Evolutionary conservation across 37 sponge, comb jelly and placozoan species (phyloP).

Genomic region (Chondrosia reniformis): DNA sequence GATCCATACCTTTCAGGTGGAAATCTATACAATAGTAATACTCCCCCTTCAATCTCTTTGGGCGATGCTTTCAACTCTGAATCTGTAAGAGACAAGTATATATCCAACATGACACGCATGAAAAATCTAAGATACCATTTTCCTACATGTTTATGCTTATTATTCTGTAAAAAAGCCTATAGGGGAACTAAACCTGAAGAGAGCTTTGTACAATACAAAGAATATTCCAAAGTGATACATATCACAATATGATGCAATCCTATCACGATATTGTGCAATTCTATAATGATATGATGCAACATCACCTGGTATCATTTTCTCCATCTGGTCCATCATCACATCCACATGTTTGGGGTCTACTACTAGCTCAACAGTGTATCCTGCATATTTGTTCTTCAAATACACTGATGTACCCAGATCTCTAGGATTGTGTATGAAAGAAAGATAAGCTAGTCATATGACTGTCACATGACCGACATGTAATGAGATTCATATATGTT

Average conservation of each 20-base stretch:
- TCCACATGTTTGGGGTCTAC: conserved; percentile 22
- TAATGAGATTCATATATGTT: too few species aligned
- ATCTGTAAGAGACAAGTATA: conserved; percentile 17
- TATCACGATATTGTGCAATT: too few species aligned
- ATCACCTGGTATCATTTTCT: conserved; percentile 46
- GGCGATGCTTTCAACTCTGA: conserved; percentile 42
- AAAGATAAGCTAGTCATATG: background rate
- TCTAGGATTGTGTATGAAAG: conserved; percentile 19
- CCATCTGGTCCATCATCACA: conserved; percentile 36
- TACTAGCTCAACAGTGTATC: conserved; percentile 76
- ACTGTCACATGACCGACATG: background rate
- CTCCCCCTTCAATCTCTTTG: conserved; percentile 55
- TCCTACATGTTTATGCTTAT: too few species aligned
- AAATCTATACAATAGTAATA: conserved; percentile 49
- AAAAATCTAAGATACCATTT: too few species aligned
- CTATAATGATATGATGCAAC: background rate
- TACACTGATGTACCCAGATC: conserved; percentile 70
- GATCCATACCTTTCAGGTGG: conserved; percentile 65
- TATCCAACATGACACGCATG: too few species aligned
- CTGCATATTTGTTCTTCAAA: conserved; percentile 81
- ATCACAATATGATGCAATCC: too few species aligned
- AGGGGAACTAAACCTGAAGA: background rate
- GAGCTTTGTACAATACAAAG: too few species aligned
- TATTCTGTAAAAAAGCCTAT: too few species aligned
- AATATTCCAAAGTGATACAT: too few species aligned